phyloP scores from a whole-genome alignment of 2,888 invertebrate genomes.

The Chaetogeoica ovagalla region DNA sequence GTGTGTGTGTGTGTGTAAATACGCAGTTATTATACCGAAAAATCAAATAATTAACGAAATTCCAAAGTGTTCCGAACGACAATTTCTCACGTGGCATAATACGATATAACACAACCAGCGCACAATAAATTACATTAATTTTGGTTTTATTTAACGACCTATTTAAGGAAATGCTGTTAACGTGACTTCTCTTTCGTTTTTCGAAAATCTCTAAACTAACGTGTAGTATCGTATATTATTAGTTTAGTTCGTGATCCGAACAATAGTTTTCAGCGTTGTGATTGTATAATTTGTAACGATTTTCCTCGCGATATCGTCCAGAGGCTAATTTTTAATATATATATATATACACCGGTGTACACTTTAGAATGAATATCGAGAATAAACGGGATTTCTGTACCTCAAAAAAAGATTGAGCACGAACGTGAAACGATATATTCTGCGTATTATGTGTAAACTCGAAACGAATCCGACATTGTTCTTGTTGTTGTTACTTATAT shows the following conservation, averaged over 20 bases:
- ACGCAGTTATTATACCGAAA: background rate
- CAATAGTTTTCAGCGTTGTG: slow-evolving; percentile 30
- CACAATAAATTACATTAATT: background rate
- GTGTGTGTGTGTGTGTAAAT: background rate
- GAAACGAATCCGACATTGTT: slow-evolving; percentile 1
- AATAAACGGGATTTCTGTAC: slow-evolving; percentile 3
- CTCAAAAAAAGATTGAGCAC: slow-evolving; percentile 34
- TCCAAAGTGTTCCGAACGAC: background rate
- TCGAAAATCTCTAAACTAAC: slow-evolving; percentile 9
- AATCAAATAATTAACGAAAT: background rate
- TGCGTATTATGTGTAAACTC: slow-evolving; percentile 11
- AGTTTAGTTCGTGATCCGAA: slow-evolving; percentile 38
- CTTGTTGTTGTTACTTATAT: background rate
- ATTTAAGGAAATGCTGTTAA: background rate
- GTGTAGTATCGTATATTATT: background rate
- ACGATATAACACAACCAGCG: too few species aligned
- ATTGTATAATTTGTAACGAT: slow-evolving; percentile 14
- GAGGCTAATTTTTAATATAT: slow-evolving; percentile 21
- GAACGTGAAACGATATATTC: slow-evolving; percentile 25
- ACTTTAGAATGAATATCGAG: background rate
- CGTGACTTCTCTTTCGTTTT: background rate
- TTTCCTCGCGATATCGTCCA: slow-evolving; percentile 32
- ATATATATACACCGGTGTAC: background rate
- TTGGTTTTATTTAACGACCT: background rate
- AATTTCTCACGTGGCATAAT: too few species aligned